Percentiles rank a stretch among this genome's conserved stretches.
phyloP scores from a whole-genome alignment of 2,113 vertebrate genomes.

The Panurus biarmicus region DNA sequence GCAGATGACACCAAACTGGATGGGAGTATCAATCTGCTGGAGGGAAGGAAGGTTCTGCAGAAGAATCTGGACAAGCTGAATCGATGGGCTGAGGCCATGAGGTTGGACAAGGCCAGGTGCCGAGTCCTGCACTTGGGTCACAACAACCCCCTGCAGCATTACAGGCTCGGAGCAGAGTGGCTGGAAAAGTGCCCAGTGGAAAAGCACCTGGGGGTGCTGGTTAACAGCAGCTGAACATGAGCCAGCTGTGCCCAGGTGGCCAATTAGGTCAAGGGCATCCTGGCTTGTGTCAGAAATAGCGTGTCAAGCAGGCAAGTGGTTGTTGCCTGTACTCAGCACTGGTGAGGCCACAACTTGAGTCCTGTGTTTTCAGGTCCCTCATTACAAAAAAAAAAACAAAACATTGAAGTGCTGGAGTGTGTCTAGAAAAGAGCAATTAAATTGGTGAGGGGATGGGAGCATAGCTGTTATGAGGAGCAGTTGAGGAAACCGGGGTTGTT shows the following conservation, averaged over 20 bases:
- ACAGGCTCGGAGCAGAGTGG: not conserved
- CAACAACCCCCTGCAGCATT: not conserved
- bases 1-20: not conserved
- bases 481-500: not conserved
- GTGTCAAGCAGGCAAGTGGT: not conserved
- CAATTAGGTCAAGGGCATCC: not conserved
- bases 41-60: not conserved
- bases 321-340: not conserved
- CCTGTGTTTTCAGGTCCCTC: not conserved
- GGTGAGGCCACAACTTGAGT: not conserved
- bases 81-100: accelerated
- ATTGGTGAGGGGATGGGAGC: not conserved
- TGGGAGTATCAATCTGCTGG: not conserved
- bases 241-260: not conserved
- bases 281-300: not conserved
- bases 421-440: not conserved
- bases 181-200: not conserved
- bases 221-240: not conserved
- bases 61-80: not conserved
- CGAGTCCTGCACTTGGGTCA: accelerated
- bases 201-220: not conserved
- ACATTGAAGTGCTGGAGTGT: not conserved
- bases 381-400: not conserved
- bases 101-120: not conserved
- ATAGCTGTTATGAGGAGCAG: not conserved